Percentiles rank a stretch among this genome's conserved stretches.
Conservation (phyloP, 2,113 vertebrate species). For the Nycticorax nycticorax region DNA sequence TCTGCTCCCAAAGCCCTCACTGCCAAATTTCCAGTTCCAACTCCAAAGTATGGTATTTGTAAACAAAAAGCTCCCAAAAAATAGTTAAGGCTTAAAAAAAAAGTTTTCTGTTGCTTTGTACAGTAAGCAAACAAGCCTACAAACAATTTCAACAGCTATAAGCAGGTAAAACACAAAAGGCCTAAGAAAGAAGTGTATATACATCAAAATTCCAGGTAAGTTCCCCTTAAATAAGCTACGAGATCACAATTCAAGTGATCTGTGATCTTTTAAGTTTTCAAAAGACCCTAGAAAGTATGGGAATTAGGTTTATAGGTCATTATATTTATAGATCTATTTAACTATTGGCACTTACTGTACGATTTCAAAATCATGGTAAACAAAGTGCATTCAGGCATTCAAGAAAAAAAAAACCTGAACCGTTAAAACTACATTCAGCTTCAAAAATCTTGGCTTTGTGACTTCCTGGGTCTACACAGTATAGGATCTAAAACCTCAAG, state of each 20-base stretch:
- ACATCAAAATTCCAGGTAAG: background rate
- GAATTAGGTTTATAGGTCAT: background rate
- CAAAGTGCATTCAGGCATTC: background rate
- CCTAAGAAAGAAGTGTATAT: background rate
- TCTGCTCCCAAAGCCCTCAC: background rate
- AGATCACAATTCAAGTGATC: background rate
- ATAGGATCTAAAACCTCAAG: background rate
- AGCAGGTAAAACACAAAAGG: background rate
- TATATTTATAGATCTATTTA: background rate
- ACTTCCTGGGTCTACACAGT: background rate
- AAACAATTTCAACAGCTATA: background rate
- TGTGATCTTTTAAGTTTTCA: background rate
- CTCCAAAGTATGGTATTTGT: background rate
- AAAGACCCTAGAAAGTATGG: background rate
- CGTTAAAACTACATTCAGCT: background rate
- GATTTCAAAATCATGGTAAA: background rate
- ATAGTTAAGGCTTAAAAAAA: background rate
- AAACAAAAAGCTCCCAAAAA: background rate
- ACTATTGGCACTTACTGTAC: background rate
- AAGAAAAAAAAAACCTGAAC: background rate
- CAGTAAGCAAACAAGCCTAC: background rate
- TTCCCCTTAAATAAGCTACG: background rate
- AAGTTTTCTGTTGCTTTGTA: background rate
- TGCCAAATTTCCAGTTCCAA: background rate
- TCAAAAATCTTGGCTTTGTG: background rate